phyloP scores from a whole-genome alignment of 2,888 invertebrate species.

The Sphinx pinastri region DNA sequence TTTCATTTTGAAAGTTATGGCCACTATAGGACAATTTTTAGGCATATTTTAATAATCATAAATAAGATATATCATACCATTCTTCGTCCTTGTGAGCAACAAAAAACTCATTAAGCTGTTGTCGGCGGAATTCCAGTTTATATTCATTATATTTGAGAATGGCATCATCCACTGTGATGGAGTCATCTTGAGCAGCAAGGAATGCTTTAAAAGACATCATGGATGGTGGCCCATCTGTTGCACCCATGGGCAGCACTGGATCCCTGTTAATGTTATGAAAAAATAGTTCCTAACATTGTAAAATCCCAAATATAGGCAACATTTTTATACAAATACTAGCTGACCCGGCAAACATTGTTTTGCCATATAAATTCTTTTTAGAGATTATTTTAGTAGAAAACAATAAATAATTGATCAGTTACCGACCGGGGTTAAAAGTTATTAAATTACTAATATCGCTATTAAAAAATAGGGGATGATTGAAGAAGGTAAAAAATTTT shows the following conservation, averaged over 20 bases:
- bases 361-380: no score
- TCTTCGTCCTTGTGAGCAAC: constrained; percentile 99
- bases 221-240: constrained; percentile 91
- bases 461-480: no score
- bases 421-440: no score
- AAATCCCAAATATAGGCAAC: no score
- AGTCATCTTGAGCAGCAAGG: constrained; percentile 97
- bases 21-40: neutral
- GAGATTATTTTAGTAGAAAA: no score
- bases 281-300: no score
- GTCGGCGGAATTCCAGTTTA: constrained; percentile 97
- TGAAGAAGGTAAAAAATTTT: no score
- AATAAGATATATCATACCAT: constrained; percentile 89
- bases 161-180: constrained; percentile 98
- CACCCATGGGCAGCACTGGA: constrained; percentile 75
- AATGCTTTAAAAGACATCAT: constrained; percentile 99
- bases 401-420: no score
- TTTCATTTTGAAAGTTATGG: neutral
- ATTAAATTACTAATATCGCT: no score
- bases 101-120: constrained; percentile 99
- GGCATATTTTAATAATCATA: neutral
- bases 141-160: constrained; percentile 99
- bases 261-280: constrained; percentile 65
- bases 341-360: no score
- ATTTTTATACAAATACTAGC: no score